Conservation (phyloP, 2,113 vertebrate genomes). For the Prinia subflava region DNA sequence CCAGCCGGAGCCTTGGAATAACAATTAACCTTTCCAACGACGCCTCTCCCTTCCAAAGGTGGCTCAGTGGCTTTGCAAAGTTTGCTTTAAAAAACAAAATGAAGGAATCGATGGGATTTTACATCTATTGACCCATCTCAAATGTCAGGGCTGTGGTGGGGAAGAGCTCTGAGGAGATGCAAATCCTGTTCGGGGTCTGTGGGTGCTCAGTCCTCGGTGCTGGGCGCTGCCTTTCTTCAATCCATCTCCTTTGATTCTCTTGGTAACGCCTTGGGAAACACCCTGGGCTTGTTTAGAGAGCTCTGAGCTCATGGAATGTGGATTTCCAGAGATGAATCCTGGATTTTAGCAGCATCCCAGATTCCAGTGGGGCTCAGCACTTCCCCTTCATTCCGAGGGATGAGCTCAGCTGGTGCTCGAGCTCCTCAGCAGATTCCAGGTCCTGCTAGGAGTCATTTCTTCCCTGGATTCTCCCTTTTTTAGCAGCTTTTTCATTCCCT, state of each 20-base stretch:
- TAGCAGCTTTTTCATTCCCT: neutral
- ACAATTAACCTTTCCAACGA: constrained; percentile 23
- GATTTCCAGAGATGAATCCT: neutral
- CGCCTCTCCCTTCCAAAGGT: neutral
- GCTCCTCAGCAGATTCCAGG: neutral
- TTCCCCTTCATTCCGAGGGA: neutral
- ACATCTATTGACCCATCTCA: neutral
- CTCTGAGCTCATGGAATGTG: neutral
- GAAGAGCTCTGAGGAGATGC: neutral
- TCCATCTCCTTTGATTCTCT: neutral
- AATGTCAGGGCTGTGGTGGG: constrained; percentile 10
- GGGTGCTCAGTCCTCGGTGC: neutral
- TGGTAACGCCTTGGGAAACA: neutral
- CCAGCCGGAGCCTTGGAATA: neutral
- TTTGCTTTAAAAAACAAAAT: neutral
- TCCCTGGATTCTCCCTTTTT: neutral
- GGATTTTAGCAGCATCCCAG: neutral
- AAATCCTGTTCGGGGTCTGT: neutral
- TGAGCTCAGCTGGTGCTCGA: neutral
- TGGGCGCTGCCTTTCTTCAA: neutral
- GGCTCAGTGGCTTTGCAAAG: neutral
- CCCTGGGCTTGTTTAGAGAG: neutral
- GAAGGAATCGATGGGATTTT: neutral
- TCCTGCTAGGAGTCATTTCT: neutral
- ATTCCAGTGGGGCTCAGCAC: neutral